These are phyloP conservation scores for Macrotus californicus DNA, from an alignment of 2,113 vertebrate genomes.

Conservation along the genomic window DNA sequence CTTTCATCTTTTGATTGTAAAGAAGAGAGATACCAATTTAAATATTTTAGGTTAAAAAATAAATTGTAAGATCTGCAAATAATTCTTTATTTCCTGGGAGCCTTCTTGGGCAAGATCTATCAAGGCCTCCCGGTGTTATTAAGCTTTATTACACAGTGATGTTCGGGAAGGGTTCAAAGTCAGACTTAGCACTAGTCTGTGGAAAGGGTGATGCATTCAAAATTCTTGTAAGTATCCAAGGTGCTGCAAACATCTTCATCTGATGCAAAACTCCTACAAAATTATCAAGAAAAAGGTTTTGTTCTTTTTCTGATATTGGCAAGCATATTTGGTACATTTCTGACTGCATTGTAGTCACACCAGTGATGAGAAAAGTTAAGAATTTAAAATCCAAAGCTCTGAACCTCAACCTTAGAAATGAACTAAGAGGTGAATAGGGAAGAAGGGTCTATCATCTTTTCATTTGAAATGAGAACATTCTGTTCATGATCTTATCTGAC, in stretches of 20 bases:
- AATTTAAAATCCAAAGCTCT: slow-evolving; percentile 56
- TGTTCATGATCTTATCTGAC: background rate
- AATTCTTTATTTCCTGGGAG: background rate
- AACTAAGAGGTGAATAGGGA: background rate
- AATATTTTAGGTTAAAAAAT: background rate
- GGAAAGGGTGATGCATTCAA: background rate
- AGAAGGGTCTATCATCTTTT: background rate
- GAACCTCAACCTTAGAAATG: slow-evolving; percentile 45
- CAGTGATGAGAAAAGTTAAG: slow-evolving; percentile 17
- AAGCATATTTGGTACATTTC: rapidly evolving
- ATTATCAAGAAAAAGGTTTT: rapidly evolving
- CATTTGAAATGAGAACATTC: background rate
- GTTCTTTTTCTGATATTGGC: background rate
- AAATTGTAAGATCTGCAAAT: background rate
- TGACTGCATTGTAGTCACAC: slow-evolving; percentile 39
- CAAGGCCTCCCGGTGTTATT: background rate
- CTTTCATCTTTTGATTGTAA: background rate
- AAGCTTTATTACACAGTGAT: background rate
- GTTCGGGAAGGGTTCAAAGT: background rate
- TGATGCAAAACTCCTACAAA: rapidly evolving
- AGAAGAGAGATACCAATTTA: background rate
- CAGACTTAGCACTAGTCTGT: background rate
- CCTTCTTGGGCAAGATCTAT: background rate
- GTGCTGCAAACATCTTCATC: background rate
- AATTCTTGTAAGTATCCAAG: background rate